Evolutionary conservation across 2,113 vertebrate species (phyloP).

Genomic region (Eurypyga helias): DNA sequence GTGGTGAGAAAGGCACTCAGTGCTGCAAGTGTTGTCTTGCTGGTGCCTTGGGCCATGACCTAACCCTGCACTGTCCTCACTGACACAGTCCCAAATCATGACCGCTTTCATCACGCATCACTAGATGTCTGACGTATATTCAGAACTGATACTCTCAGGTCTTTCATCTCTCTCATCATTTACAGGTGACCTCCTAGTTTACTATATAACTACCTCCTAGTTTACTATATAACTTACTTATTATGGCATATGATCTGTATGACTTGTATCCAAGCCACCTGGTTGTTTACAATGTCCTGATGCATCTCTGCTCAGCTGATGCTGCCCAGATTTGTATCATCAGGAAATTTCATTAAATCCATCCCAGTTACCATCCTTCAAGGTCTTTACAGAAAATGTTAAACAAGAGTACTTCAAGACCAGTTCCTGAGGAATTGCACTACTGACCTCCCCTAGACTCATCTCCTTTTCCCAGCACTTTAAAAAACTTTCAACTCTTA

Average conservation of each 20-base stretch:
- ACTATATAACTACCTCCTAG: background rate
- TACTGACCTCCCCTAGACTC: background rate
- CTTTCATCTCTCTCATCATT: background rate
- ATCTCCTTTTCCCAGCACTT: background rate
- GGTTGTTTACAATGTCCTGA: background rate
- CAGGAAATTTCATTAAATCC: background rate
- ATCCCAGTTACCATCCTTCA: background rate
- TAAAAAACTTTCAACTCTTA: background rate
- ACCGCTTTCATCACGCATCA: background rate
- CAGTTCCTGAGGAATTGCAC: background rate
- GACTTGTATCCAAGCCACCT: background rate
- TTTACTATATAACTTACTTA: background rate
- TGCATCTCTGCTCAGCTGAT: background rate
- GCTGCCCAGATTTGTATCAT: background rate
- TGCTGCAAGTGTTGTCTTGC: background rate
- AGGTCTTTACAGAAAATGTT: background rate
- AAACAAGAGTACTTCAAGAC: background rate
- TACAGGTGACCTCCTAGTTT: background rate
- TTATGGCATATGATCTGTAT: background rate
- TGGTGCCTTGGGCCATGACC: background rate
- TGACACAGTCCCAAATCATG: background rate
- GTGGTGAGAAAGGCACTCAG: background rate
- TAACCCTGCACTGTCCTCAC: background rate
- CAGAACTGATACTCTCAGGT: accelerated
- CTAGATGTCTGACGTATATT: background rate